These are phyloP conservation scores for Dinoponera quadriceps DNA, from an alignment of 1,140 invertebrate species.

Conservation along the genomic window DNA sequence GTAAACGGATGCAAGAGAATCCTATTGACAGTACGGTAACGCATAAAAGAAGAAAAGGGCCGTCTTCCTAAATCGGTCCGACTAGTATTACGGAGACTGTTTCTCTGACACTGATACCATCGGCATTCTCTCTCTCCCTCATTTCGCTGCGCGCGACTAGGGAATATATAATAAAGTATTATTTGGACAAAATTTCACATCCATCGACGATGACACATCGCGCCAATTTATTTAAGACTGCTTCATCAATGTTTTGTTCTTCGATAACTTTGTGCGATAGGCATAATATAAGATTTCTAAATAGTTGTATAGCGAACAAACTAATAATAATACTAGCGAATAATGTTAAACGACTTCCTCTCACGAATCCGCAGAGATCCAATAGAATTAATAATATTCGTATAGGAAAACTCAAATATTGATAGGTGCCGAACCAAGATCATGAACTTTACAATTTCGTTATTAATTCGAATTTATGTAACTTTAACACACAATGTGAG, in stretches of 20 bases:
- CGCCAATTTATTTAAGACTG: conserved; percentile 80
- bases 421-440: conserved; percentile 12
- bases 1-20: conserved; percentile 55
- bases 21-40: conserved; percentile 29
- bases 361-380: conserved; percentile 49
- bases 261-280: conserved; percentile 50
- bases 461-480: conserved; percentile 24
- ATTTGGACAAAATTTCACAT: conserved; percentile 70
- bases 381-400: conserved; percentile 23
- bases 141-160: no score
- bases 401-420: not conserved
- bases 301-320: conserved; percentile 62
- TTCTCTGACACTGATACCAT: conserved; percentile 53
- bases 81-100: conserved; percentile 39
- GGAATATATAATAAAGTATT: conserved; percentile 76
- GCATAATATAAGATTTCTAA: conserved; percentile 61
- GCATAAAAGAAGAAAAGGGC: conserved; percentile 66
- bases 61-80: conserved; percentile 47
- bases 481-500: conserved; percentile 3
- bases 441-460: conserved; percentile 15
- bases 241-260: conserved; percentile 70
- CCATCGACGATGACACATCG: conserved; percentile 62
- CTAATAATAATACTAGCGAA: conserved; percentile 30
- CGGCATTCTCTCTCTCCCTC: conserved; percentile 30
- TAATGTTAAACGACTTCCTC: conserved; percentile 47